Evolutionary conservation across 2,113 vertebrate genomes (phyloP), one percentile per base, ranked within the genome.

Genomic region (Ranitomeya variabilis): DNA sequence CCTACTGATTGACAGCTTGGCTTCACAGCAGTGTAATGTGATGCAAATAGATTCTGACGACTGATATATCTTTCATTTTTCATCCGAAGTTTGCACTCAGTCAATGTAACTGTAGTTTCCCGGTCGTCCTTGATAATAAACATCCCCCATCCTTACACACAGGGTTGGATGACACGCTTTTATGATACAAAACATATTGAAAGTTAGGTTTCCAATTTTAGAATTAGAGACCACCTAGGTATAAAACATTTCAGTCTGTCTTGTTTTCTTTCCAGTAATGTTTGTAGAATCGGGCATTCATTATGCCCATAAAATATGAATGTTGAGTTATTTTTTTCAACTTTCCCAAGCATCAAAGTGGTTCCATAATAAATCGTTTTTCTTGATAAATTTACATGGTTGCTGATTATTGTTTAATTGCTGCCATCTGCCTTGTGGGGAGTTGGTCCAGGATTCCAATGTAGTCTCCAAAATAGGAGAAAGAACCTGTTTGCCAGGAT

Each of bases 41-140:
- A 18, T 79, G 11, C 76, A 87, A 87, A 87, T 69, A 55, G 59
- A 19, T 80, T 54, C 45, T 87, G 21, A 26, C 52, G 62, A 87
- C 51, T 87, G 59, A 81, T 13, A 8, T 60, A 13, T 26, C 64
- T 80, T 83, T 52, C 45, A 51, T 57, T 67, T 80, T 64, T 69
- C 77, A 87, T n/a, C 52, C 4, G 13, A 52, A n/a, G 10, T 52
- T 84, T 55, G n/a, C 66, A 26, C 26, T 71, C n/a, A 54, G 21
- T 71, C 66, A 51, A 26, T n/a, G 37, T 60, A 60, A 19, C n/a
- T 8, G n/a, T 60, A 15, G 7, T 60, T 59, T 60, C 54, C 13
- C 60, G 54, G 9, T 7, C n/a, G 12, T 78, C 7, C 31, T 73
- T 73, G 69, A 37, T 67, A 67, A 12, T 23, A 23, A n/a, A 67